phyloP scores from a whole-genome alignment of 2,888 invertebrate species.

The Xestia sexstrigata region DNA sequence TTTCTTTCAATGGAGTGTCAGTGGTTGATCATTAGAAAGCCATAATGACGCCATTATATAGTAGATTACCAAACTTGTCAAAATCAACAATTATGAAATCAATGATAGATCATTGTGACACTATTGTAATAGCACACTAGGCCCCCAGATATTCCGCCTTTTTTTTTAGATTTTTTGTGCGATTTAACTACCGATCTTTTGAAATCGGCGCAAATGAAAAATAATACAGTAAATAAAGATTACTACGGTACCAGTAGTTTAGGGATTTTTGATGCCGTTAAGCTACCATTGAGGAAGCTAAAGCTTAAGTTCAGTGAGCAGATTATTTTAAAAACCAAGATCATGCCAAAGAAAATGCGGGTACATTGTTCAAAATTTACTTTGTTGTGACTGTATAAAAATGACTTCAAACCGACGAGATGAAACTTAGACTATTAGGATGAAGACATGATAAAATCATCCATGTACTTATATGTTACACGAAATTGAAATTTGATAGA shows the following conservation, averaged over 20 bases:
- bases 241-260: not conserved
- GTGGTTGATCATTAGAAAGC: too few relatives aligned
- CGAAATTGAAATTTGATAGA: not conserved
- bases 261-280: conserved; percentile 7
- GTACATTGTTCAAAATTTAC: not conserved
- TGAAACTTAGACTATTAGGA: not conserved
- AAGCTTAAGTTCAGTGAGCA: conserved; percentile 2
- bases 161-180: too few relatives aligned
- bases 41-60: too few relatives aligned
- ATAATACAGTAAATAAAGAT: conserved; percentile 2
- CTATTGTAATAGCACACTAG: too few relatives aligned
- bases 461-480: not conserved
- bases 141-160: too few relatives aligned
- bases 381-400: not conserved
- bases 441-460: too few relatives aligned
- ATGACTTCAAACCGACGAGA: not conserved
- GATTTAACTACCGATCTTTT: too few relatives aligned
- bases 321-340: not conserved
- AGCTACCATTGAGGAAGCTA: not conserved
- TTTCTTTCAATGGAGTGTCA: too few relatives aligned
- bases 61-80: too few relatives aligned
- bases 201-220: not conserved
- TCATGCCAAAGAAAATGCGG: not conserved
- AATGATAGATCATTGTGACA: too few relatives aligned
- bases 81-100: too few relatives aligned